Base-by-base conservation (phyloP, 2,797 vertebrate species). In the Adrianichthys oophorus region DNA sequence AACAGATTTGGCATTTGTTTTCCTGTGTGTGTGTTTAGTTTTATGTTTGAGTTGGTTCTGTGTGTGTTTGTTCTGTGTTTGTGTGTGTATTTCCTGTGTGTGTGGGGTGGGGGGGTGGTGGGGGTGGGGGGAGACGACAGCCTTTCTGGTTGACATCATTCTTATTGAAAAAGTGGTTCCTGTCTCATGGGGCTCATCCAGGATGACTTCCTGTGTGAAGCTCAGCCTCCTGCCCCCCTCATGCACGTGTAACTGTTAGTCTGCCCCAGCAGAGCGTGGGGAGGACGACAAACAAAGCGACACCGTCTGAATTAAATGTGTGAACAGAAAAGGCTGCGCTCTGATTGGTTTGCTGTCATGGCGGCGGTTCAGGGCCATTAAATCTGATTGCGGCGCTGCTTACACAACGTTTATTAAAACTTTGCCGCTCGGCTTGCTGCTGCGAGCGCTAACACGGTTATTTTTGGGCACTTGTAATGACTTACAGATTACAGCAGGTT, bases 331-430 rank as follows among this genome's bases (percentile, higher is more conserved):
- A 75, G 64, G 59, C 68, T 66, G 58, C 16, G 40, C 54, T 66
- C 55, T 76, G 70, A 78, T 67, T 68, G 41, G 57, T 81, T 76
- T 74, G 59, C 45, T 75, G 59, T 79, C 64, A 54, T 21, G 49
- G 61, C 68, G 1, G 15, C 14, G 52, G 73, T 70, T 75, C 73
- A 51, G 63, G 77, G 52, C 75, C 76, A 82, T 86, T 84, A 72
- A 79, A 78, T 76, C 48, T 51, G 73, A 84, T 80, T 80, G 62
- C 58, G 47, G 60, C 48, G 0, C 62, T 55, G 17, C 56, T 79
- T 82, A 79, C 84, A 79, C 79, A 77, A 76, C 75, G 21, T 79
- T 84, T 84, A 86, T 84, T 84, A 79, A 82, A 77, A 80, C 79
- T 49, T 66, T 66, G 49, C 62, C 23, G 57, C 45, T 68, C 62